Percentiles rank a stretch among this genome's conserved stretches.
Conservation (phyloP, 2,888 invertebrate species). For the Apocheima hispidaria region DNA sequence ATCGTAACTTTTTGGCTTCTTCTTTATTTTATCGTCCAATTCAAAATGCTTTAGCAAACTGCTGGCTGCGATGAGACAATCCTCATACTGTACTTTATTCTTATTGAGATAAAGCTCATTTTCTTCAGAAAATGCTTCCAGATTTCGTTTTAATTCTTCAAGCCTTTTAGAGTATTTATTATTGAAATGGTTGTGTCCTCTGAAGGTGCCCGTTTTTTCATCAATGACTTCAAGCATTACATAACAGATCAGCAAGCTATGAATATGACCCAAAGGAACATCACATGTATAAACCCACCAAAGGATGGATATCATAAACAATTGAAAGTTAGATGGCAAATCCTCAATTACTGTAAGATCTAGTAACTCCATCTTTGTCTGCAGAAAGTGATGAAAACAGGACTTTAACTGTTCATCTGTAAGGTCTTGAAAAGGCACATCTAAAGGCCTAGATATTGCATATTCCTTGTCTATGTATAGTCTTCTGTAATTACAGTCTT, state of each 20-base stretch:
- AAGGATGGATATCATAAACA: constrained; percentile 85
- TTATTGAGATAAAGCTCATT: constrained; percentile 74
- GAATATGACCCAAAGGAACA: constrained; percentile 78
- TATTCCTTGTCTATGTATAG: constrained; percentile 60
- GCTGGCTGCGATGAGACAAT: constrained; percentile 86
- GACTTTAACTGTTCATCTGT: constrained; percentile 58
- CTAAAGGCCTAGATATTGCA: constrained; percentile 56
- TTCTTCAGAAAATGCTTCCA: constrained; percentile 42
- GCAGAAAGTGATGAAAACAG: constrained; percentile 81
- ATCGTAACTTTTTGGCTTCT: constrained; percentile 85
- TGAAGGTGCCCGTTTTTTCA: constrained; percentile 83
- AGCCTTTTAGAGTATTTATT: constrained; percentile 75
- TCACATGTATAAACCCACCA: constrained; percentile 86
- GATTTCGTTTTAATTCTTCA: constrained; percentile 60
- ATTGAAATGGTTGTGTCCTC: constrained; percentile 79
- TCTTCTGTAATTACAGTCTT: constrained; percentile 62
- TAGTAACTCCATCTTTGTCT: constrained; percentile 67
- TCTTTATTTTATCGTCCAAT: constrained; percentile 82
- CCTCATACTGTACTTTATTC: constrained; percentile 82
- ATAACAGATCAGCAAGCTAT: constrained; percentile 86
- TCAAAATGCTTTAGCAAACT: constrained; percentile 86
- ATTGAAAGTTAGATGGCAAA: constrained; percentile 86
- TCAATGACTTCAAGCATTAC: constrained; percentile 87
- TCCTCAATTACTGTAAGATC: constrained; percentile 67
- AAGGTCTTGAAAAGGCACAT: constrained; percentile 60